phyloP scores from a whole-genome alignment of 2,888 invertebrate species.

The Podabrus alpinus region DNA sequence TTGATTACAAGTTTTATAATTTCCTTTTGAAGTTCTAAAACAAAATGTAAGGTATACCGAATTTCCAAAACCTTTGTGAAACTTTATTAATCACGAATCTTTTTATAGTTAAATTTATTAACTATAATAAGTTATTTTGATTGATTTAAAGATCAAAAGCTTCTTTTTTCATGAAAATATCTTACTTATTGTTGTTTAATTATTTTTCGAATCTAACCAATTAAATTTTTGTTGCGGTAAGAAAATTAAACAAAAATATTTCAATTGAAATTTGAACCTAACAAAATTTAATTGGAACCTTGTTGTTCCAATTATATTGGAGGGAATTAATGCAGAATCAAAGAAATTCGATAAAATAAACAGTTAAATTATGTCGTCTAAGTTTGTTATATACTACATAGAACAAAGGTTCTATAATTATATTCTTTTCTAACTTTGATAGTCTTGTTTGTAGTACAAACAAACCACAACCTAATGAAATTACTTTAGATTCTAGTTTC shows the following conservation, averaged over 20 bases:
- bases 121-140: neutral
- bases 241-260: neutral
- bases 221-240: neutral
- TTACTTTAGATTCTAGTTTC: too few species aligned
- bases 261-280: neutral
- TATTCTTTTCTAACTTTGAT: too few species aligned
- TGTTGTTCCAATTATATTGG: too few species aligned
- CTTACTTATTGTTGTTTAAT: neutral
- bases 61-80: neutral
- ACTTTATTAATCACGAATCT: neutral
- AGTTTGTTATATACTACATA: too few species aligned
- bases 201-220: neutral
- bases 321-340: too few species aligned
- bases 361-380: too few species aligned
- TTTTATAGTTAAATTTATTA: neutral
- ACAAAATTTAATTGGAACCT: too few species aligned
- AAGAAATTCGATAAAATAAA: neutral
- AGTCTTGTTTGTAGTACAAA: too few species aligned
- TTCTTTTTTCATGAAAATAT: neutral
- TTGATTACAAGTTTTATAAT: neutral
- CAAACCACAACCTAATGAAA: too few species aligned
- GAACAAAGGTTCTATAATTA: too few species aligned
- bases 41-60: neutral
- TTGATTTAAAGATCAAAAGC: neutral
- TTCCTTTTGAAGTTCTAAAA: neutral